Percentiles rank a stretch among this genome's conserved stretches.
These are phyloP conservation scores for Colletes collaris DNA, from an alignment of 2,888 invertebrate genomes.

Conservation along the genomic window DNA sequence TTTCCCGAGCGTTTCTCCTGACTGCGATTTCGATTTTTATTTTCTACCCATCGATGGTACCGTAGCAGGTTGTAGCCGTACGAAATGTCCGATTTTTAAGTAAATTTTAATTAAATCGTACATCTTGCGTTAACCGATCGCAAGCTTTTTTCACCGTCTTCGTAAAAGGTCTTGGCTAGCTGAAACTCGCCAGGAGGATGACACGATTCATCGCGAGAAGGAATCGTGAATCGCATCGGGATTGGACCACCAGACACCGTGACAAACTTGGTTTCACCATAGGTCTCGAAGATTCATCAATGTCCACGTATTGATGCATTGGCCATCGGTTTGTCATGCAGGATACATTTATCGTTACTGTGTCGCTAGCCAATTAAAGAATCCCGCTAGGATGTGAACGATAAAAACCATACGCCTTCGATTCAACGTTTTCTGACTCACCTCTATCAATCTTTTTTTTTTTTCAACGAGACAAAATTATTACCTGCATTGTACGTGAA, in stretches of 20 bases:
- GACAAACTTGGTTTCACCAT: background rate
- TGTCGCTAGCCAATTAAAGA: slow-evolving; percentile 5
- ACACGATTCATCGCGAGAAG: background rate
- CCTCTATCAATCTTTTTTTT: no score
- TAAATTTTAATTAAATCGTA: no score
- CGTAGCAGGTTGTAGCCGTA: background rate
- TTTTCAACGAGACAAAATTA: no score
- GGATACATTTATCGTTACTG: background rate
- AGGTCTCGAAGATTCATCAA: slow-evolving; percentile 10
- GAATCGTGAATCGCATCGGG: background rate
- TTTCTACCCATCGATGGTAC: background rate
- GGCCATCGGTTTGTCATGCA: slow-evolving; percentile 7
- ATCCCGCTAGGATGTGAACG: background rate
- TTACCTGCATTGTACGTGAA: no score
- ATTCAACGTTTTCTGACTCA: no score
- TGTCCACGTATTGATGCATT: background rate
- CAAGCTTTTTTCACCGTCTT: no score
- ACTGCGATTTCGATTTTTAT: slow-evolving; percentile 20
- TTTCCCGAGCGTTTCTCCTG: slow-evolving; percentile 23
- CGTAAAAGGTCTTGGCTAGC: no score
- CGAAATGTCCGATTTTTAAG: background rate
- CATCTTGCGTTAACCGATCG: no score
- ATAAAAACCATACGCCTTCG: background rate
- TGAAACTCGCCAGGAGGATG: no score
- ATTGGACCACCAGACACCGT: background rate